These are phyloP conservation scores for Colaptes auratus DNA, from an alignment of 2,113 vertebrate species.

Conservation along the genomic window DNA sequence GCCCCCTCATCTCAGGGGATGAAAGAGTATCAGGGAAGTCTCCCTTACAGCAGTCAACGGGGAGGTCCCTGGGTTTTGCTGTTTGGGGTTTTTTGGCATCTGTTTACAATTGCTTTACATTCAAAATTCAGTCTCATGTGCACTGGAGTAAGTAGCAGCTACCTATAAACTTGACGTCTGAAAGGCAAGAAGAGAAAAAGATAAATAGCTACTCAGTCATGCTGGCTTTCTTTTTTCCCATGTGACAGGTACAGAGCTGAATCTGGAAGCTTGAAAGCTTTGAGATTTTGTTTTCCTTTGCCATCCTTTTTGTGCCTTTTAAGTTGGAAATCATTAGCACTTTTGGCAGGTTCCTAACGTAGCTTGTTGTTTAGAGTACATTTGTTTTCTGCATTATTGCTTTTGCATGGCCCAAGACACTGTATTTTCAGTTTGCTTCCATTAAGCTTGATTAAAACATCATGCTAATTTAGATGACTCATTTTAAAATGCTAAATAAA, in stretches of 20 bases:
- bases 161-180: neutral
- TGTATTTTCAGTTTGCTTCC: neutral
- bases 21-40: neutral
- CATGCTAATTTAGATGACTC: neutral
- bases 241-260: neutral
- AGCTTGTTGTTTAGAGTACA: neutral
- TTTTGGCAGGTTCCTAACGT: neutral
- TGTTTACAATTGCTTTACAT: slow-evolving; percentile 13
- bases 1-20: slow-evolving; percentile 38
- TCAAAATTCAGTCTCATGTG: neutral
- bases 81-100: neutral
- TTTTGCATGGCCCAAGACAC: neutral
- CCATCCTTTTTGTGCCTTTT: neutral
- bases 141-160: neutral
- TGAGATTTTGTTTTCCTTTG: neutral
- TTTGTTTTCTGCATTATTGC: neutral
- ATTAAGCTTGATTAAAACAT: slow-evolving; percentile 2
- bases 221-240: neutral
- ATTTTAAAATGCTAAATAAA: neutral
- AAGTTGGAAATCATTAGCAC: neutral
- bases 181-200: neutral
- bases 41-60: neutral
- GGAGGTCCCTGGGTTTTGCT: neutral
- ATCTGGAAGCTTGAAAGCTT: neutral
- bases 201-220: neutral